A percentile compares a stretch with the other conserved stretches of the same genome.
Evolutionary conservation across 2,888 invertebrate species (phyloP).

Genomic region (Lymantria monacha): DNA sequence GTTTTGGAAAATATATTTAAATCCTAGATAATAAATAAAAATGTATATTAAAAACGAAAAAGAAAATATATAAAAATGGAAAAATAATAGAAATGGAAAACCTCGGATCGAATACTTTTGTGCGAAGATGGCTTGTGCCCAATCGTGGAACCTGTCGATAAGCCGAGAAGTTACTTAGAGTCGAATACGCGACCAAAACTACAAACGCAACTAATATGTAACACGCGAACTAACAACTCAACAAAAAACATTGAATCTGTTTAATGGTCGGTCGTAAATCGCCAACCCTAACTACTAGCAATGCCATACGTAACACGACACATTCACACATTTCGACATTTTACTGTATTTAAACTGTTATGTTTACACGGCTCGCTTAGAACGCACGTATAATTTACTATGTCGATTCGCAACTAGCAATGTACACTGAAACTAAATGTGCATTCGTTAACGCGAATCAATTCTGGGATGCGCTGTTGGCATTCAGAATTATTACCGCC

Average conservation of each 20-base stretch:
- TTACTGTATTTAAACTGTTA: constrained; percentile 52
- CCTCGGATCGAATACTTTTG: no score
- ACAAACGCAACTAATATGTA: no score
- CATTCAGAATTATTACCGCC: constrained; percentile 25
- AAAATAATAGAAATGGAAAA: no score
- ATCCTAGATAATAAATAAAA: no score
- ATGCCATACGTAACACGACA: constrained; percentile 19
- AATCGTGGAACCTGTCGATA: no score
- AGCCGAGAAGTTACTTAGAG: no score
- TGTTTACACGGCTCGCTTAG: constrained; percentile 59
- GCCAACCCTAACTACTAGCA: constrained; percentile 25
- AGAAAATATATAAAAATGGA: no score
- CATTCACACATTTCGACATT: constrained; percentile 40
- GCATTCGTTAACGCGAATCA: constrained; percentile 17
- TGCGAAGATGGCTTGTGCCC: no score
- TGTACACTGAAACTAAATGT: constrained; percentile 32
- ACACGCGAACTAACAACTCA: not conserved
- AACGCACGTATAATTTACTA: constrained; percentile 37
- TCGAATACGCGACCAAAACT: no score
- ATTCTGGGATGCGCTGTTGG: constrained; percentile 20
- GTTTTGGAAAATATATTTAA: no score
- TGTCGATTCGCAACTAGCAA: constrained; percentile 38
- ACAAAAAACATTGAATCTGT: not conserved
- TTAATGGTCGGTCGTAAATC: constrained; percentile 1
- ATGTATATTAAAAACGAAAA: no score